Evolutionary conservation across 1,140 invertebrate species (phyloP).

Genomic region (Drosophila oshimai): DNA sequence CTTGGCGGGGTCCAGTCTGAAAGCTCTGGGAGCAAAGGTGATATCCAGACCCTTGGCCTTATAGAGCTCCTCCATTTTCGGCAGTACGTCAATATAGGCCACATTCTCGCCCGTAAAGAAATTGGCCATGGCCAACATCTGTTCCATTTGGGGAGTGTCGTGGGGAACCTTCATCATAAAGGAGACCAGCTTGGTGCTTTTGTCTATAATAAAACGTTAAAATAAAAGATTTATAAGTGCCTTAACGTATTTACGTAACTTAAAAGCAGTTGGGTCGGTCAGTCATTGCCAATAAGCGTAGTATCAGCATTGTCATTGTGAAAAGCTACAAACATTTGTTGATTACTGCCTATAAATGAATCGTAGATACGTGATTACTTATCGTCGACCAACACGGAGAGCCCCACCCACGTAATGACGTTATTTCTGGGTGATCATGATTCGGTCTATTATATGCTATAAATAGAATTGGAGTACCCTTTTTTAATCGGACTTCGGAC

Average conservation of each 20-base stretch:
- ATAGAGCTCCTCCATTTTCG: conserved; percentile 59
- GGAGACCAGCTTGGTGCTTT: conserved; percentile 39
- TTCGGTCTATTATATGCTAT: neutral
- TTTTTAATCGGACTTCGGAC: neutral
- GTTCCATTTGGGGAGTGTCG: conserved; percentile 44
- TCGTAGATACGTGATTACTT: neutral
- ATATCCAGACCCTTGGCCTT: conserved; percentile 55
- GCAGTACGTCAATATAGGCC: conserved; percentile 56
- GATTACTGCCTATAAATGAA: conserved; percentile 1
- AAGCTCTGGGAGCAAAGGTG: conserved; percentile 44
- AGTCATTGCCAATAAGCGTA: neutral
- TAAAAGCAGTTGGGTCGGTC: neutral
- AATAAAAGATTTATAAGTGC: too few relatives aligned
- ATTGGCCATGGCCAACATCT: conserved; percentile 47
- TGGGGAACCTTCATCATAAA: conserved; percentile 72
- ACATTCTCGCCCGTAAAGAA: conserved; percentile 62
- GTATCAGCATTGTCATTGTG: neutral
- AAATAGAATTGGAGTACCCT: neutral
- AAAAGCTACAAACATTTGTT: neutral
- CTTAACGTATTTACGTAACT: neutral
- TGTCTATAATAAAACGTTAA: conserved; percentile 20
- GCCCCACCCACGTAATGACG: neutral
- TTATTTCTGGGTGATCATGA: neutral
- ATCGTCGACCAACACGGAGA: neutral
- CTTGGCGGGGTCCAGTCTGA: conserved; percentile 12